Evolutionary conservation across 2,797 vertebrate genomes (phyloP).

Genomic region (Phoeniculus purpureus): DNA sequence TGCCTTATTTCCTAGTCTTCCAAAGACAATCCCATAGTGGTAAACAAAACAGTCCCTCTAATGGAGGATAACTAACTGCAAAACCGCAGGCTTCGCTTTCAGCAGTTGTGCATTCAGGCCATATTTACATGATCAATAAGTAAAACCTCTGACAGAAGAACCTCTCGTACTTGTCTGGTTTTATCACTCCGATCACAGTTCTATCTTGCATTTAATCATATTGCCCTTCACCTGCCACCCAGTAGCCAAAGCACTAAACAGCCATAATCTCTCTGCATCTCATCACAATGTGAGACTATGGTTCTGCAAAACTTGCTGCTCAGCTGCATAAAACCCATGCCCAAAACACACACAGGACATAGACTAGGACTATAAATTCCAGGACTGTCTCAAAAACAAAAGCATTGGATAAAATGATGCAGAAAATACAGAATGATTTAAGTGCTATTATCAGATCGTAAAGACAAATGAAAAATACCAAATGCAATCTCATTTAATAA

Average conservation of each 20-base stretch:
- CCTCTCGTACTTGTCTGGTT: conserved; percentile 51
- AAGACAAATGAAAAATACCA: conserved; percentile 49
- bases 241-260: conserved; percentile 60
- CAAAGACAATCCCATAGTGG: neutral
- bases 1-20: neutral
- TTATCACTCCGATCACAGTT: conserved; percentile 62
- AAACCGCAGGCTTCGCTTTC: conserved; percentile 53
- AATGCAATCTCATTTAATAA: conserved; percentile 44
- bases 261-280: conserved; percentile 57
- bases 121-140: conserved; percentile 66
- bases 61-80: conserved; percentile 2
- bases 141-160: conserved; percentile 48
- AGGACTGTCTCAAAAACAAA: conserved; percentile 5
- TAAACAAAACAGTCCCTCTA: conserved; percentile 20
- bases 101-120: conserved; percentile 20
- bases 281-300: conserved; percentile 44
- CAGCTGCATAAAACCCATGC: conserved; percentile 24
- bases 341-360: conserved; percentile 1
- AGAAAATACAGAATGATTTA: conserved; percentile 31
- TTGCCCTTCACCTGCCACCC: conserved; percentile 63
- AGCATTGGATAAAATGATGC: neutral
- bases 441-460: conserved; percentile 48
- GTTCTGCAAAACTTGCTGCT: conserved; percentile 58
- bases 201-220: conserved; percentile 64
- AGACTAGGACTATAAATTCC: conserved; percentile 52